Conservation (phyloP, 92 coral and sea anemone genomes). For the Epizoanthus illoricatus region DNA sequence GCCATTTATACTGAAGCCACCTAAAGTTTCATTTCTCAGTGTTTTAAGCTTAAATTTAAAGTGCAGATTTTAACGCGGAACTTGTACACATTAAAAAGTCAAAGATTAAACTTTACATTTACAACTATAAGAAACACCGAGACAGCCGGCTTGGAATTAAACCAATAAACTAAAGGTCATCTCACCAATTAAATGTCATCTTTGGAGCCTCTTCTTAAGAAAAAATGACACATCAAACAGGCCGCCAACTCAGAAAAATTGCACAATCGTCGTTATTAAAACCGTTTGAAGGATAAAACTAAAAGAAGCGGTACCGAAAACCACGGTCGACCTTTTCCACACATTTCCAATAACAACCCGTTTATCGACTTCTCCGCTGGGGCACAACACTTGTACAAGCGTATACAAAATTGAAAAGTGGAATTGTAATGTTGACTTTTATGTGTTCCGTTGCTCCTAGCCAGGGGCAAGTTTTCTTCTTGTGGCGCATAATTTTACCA, state of each 20-base stretch:
- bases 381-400: too few species aligned
- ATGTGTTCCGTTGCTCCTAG: too few species aligned
- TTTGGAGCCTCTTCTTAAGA: slow-evolving; percentile 28
- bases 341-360: too few species aligned
- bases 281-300: slow-evolving; percentile 30
- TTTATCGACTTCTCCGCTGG: too few species aligned
- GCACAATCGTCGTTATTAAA: slow-evolving; percentile 37
- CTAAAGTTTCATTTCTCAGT: too few species aligned
- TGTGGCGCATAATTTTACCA: too few species aligned
- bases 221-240: slow-evolving; percentile 30
- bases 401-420: too few species aligned
- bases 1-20: too few species aligned
- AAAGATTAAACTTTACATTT: slow-evolving; percentile 37
- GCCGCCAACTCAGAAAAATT: slow-evolving; percentile 32
- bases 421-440: too few species aligned
- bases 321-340: not conserved
- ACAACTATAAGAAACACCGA: slow-evolving; percentile 2
- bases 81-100: not conserved
- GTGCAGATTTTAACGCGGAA: not conserved
- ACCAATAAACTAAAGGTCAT: slow-evolving; percentile 40
- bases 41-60: not conserved
- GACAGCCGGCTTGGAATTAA: slow-evolving; percentile 41
- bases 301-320: slow-evolving; percentile 19
- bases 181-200: slow-evolving; percentile 40
- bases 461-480: too few species aligned